Percentiles rank a stretch among this genome's conserved stretches.
phyloP scores from a whole-genome alignment of 2,888 invertebrate species.

The Noctua fimbriata region DNA sequence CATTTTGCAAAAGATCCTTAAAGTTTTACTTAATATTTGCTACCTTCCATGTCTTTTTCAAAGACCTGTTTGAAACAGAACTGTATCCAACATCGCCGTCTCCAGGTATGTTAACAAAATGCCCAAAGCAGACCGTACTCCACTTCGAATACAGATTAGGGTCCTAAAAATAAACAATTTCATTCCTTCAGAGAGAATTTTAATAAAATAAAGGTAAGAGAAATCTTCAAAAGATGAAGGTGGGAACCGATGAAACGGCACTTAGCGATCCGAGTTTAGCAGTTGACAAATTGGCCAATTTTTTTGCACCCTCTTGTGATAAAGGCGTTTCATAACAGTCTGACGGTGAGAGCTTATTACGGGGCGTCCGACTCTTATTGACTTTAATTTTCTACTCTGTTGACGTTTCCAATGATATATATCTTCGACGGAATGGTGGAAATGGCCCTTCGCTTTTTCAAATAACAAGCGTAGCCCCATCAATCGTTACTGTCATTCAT shows the following conservation, averaged over 20 bases:
- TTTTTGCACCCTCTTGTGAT: conserved; percentile 78
- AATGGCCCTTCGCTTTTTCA: conserved; percentile 89
- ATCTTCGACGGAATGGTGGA: conserved; percentile 82
- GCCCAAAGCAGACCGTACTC: conserved; percentile 58
- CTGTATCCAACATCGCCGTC: conserved; percentile 30
- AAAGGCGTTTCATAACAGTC: conserved; percentile 83
- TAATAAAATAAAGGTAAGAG: conserved; percentile 75
- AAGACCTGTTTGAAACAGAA: conserved; percentile 43
- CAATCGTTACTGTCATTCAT: conserved; percentile 88
- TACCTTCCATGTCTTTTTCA: conserved; percentile 18
- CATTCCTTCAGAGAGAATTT: conserved; percentile 65
- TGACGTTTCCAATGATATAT: conserved; percentile 89
- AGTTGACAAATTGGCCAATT: conserved; percentile 88
- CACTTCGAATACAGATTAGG: conserved; percentile 66
- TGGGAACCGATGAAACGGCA: conserved; percentile 83
- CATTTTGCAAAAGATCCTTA: conserved; percentile 7
- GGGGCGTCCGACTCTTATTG: conserved; percentile 82
- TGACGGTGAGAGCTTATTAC: conserved; percentile 82
- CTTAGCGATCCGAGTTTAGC: conserved; percentile 80
- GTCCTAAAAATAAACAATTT: conserved; percentile 63
- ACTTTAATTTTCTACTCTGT: conserved; percentile 90
- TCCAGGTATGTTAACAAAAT: conserved; percentile 59
- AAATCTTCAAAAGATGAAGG: conserved; percentile 75
- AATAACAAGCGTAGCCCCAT: conserved; percentile 88
- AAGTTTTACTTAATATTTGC: conserved; percentile 24